These are phyloP conservation scores for Phrynocephalus versicolor DNA, from an alignment of 2,113 vertebrate genomes.

Conservation along the genomic window DNA sequence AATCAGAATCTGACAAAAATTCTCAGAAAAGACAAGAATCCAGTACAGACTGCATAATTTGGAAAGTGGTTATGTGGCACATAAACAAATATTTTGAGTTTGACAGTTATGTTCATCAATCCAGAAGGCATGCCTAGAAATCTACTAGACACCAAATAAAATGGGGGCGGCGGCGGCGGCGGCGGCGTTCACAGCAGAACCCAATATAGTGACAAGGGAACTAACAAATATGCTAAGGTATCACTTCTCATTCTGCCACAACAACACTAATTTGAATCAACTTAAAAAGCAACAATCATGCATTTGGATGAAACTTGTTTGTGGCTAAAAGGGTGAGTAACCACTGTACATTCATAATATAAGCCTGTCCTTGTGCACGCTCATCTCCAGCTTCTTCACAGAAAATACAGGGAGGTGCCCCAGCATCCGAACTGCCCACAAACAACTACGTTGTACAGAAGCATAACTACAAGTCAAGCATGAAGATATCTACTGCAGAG, in stretches of 20 bases:
- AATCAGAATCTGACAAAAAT: fast-evolving
- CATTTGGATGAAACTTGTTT: neutral
- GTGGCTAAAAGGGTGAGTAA: neutral
- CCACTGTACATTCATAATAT: neutral
- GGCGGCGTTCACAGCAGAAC: neutral
- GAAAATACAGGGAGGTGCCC: fast-evolving
- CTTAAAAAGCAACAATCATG: neutral
- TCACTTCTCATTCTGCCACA: neutral
- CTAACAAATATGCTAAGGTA: neutral
- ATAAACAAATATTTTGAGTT: fast-evolving
- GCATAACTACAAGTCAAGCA: neutral
- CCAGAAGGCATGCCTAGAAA: neutral
- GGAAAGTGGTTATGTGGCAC: neutral
- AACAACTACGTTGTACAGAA: fast-evolving
- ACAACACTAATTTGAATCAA: neutral
- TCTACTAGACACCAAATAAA: neutral
- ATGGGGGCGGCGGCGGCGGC: too few relatives aligned
- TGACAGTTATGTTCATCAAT: fast-evolving
- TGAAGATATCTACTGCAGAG: neutral
- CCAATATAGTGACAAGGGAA: neutral
- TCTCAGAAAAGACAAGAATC: neutral
- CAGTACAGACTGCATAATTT: neutral
- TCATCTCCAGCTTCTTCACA: fast-evolving
- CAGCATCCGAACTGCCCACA: fast-evolving
- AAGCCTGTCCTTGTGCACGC: fast-evolving